Conservation (phyloP, 2,797 vertebrate species). For the Gymnoscopelus microlampas region DNA sequence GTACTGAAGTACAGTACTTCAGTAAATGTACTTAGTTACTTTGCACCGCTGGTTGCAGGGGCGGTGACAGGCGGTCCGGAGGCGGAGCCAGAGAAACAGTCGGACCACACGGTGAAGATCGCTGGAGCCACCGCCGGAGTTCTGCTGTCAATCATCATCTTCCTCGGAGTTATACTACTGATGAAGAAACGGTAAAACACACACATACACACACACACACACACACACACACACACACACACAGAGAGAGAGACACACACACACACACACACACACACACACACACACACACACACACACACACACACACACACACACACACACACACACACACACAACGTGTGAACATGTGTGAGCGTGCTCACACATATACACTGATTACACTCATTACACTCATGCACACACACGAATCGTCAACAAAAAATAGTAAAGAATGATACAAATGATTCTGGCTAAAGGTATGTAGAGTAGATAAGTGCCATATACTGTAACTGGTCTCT, state of each 20-base stretch:
- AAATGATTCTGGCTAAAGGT: constrained; percentile 48
- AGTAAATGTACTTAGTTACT: neutral
- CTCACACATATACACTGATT: constrained; percentile 64
- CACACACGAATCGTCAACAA: constrained; percentile 15
- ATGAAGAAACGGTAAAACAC: constrained; percentile 89
- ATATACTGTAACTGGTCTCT: constrained; percentile 41
- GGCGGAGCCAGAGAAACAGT: constrained; percentile 92
- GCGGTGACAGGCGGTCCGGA: constrained; percentile 90
- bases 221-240: constrained; percentile 62
- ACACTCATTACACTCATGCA: constrained; percentile 76
- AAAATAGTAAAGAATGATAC: constrained; percentile 42
- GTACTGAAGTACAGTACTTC: too few relatives aligned
- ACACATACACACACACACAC: constrained; percentile 29
- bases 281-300: constrained; percentile 70
- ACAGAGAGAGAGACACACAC: constrained; percentile 74
- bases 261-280: constrained; percentile 75
- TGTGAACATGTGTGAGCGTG: constrained; percentile 8
- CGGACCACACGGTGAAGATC: constrained; percentile 95
- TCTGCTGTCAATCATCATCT: constrained; percentile 95
- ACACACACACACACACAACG: constrained; percentile 73
- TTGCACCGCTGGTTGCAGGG: constrained; percentile 70
- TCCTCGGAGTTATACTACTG: constrained; percentile 91
- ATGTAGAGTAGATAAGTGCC: neutral
- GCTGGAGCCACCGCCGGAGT: constrained; percentile 93
- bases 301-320: constrained; percentile 75